phyloP scores from a whole-genome alignment of 2,113 vertebrate species.

The Carassius auratus region DNA sequence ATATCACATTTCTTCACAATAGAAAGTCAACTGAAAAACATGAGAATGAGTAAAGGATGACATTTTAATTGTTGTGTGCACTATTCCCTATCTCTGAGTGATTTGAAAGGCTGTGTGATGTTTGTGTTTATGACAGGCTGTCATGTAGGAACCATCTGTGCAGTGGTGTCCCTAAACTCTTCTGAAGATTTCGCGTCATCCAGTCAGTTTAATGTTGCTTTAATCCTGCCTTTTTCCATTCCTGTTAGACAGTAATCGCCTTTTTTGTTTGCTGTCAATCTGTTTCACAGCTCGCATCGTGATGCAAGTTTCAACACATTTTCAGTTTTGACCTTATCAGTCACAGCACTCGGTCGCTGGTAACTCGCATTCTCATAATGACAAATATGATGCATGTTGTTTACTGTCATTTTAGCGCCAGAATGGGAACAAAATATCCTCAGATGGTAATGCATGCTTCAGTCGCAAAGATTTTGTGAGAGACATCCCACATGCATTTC shows the following conservation, averaged over 20 bases:
- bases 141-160: constrained; percentile 23
- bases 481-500: neutral
- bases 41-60: neutral
- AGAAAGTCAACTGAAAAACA: neutral
- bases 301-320: constrained; percentile 10
- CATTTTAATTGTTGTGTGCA: neutral
- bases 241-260: constrained; percentile 12
- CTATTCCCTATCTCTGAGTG: neutral
- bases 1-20: neutral
- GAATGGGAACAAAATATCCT: neutral
- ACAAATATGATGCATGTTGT: neutral
- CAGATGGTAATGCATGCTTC: neutral
- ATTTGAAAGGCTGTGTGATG: constrained; percentile 7
- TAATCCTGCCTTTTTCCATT: neutral
- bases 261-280: constrained; percentile 24
- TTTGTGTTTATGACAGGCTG: neutral
- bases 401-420: neutral
- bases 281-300: neutral
- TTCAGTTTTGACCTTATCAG: neutral
- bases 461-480: neutral
- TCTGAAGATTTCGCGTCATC: neutral
- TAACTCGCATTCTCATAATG: neutral
- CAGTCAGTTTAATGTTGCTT: constrained; percentile 16
- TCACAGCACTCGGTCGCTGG: neutral
- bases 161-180: constrained; percentile 9